phyloP scores from a whole-genome alignment of 2,797 vertebrate genomes.

The Streptopelia turtur region DNA sequence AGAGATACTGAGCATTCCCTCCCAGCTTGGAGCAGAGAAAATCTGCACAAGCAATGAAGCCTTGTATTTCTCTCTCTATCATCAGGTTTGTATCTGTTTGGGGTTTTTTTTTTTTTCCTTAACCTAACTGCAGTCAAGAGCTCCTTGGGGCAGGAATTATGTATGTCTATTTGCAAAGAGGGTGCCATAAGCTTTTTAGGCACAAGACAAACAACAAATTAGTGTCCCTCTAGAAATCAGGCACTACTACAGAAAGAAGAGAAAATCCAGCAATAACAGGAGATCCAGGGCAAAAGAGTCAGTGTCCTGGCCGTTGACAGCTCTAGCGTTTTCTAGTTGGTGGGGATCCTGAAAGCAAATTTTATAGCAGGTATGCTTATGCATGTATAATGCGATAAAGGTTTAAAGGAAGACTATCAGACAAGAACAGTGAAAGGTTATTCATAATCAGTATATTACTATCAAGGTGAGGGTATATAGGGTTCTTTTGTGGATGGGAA shows the following conservation, averaged over 20 bases:
- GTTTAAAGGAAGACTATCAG: background rate
- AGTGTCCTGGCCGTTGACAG: background rate
- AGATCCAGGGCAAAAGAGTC: background rate
- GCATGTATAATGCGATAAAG: background rate
- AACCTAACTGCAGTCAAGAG: background rate
- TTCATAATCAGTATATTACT: background rate
- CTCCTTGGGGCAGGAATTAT: background rate
- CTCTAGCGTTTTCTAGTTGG: background rate
- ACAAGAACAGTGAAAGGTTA: background rate
- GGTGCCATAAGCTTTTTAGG: background rate
- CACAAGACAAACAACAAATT: background rate
- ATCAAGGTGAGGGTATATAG: background rate
- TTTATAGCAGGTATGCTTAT: rapidly evolving
- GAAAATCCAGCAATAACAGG: background rate
- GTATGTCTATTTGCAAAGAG: background rate
- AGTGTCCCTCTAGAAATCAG: background rate
- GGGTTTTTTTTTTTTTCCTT: background rate
- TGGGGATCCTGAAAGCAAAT: background rate
- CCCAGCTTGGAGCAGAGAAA: background rate
- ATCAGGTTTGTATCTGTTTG: background rate
- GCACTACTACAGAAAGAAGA: background rate
- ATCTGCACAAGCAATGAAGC: background rate
- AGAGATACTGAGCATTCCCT: background rate
- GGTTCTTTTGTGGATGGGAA: background rate
- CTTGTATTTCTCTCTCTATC: background rate